A percentile compares a stretch with the other conserved stretches of the same genome.
Evolutionary conservation across 2,113 vertebrate species (phyloP).

Genomic region (Toxotes chatareus): DNA sequence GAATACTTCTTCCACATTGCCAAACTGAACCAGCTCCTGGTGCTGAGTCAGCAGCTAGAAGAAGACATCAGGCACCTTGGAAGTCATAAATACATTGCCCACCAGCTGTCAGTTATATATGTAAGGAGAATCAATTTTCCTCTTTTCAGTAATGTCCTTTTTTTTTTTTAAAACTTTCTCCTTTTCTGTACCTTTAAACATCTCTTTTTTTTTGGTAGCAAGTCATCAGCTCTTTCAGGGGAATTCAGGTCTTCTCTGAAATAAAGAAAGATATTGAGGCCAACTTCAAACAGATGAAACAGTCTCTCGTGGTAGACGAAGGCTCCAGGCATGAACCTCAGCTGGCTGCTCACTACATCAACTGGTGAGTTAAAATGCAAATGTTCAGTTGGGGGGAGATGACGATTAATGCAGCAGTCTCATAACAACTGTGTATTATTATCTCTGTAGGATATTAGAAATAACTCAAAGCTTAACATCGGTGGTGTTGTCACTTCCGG

Average conservation of each 20-base stretch:
- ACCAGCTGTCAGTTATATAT: slow-evolving; percentile 88
- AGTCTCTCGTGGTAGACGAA: slow-evolving; percentile 80
- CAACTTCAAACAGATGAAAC: slow-evolving; percentile 87
- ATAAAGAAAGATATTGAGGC: slow-evolving; percentile 86
- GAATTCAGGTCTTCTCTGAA: slow-evolving; percentile 76
- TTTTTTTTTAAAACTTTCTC: background rate
- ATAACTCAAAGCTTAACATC: slow-evolving; percentile 79
- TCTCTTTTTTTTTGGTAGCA: slow-evolving; percentile 74
- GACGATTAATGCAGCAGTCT: background rate
- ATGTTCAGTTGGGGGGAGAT: background rate
- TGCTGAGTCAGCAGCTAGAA: slow-evolving; percentile 87
- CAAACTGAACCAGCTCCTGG: slow-evolving; percentile 87
- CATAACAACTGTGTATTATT: background rate
- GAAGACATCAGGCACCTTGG: slow-evolving; percentile 87
- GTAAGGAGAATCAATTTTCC: slow-evolving; percentile 69
- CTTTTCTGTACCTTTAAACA: background rate
- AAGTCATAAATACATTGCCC: slow-evolving; percentile 88
- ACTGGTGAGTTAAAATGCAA: slow-evolving; percentile 79
- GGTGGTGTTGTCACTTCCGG: slow-evolving; percentile 75
- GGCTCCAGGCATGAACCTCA: slow-evolving; percentile 83
- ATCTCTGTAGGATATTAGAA: slow-evolving; percentile 77
- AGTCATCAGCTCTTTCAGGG: slow-evolving; percentile 85
- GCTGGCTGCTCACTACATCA: slow-evolving; percentile 81
- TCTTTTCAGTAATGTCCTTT: background rate
- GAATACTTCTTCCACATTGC: slow-evolving; percentile 84